Evolutionary conservation across 2,113 vertebrate species (phyloP).

Genomic region (Dasyornis broadbenti): DNA sequence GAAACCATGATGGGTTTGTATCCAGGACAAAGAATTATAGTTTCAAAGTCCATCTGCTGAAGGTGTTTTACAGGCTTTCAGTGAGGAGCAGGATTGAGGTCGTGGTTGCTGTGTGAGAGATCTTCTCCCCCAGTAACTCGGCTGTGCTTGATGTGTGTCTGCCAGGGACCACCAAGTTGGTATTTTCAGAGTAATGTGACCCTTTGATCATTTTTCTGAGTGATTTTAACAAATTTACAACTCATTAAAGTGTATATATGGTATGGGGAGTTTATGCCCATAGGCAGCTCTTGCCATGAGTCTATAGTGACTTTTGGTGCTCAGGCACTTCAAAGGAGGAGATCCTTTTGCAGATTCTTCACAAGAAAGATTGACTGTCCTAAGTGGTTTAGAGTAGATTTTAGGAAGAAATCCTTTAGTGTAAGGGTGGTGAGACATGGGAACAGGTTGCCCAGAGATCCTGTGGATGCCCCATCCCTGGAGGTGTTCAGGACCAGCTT

Average conservation of each 20-base stretch:
- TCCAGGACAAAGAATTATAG: not conserved
- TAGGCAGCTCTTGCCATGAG: not conserved
- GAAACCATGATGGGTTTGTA: not conserved
- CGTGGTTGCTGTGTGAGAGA: not conserved
- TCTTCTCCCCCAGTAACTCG: not conserved
- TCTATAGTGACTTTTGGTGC: not conserved
- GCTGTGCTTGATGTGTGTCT: not conserved
- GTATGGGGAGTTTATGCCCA: not conserved
- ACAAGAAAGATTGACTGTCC: not conserved
- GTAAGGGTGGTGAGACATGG: not conserved
- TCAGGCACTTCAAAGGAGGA: not conserved
- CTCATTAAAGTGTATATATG: not conserved
- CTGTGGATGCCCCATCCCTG: not conserved
- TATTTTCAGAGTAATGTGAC: not conserved
- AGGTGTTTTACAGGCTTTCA: not conserved
- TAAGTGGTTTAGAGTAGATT: not conserved
- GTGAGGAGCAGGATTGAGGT: not conserved
- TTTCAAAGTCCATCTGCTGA: not conserved
- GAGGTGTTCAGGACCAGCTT: not conserved
- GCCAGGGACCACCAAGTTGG: not conserved
- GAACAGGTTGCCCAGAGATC: not conserved
- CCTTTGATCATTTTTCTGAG: not conserved
- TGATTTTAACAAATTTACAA: not conserved
- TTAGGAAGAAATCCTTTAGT: not conserved
- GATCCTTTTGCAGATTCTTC: not conserved